phyloP scores from a whole-genome alignment of 1,140 invertebrate genomes.

The Bombus turneri region DNA sequence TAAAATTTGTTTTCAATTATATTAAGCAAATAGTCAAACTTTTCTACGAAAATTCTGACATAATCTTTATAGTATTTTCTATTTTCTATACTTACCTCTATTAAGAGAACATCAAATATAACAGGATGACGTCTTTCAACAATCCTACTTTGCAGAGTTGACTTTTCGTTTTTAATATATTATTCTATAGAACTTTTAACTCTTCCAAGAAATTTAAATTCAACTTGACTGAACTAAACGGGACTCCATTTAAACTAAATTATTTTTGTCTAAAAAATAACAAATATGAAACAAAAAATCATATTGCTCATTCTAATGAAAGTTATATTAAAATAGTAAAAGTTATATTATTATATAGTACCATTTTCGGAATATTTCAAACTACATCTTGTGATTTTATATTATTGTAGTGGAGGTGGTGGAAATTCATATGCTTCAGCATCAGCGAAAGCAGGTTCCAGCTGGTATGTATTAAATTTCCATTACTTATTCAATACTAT shows the following conservation, averaged over 20 bases:
- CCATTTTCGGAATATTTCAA: not conserved
- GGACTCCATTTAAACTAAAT: not conserved
- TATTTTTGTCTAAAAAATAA: not conserved
- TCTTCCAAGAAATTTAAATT: not conserved
- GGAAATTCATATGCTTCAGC: slow-evolving; percentile 62
- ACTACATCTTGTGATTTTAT: not conserved
- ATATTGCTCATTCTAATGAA: not conserved
- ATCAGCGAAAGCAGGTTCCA: slow-evolving; percentile 55
- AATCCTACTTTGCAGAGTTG: not conserved
- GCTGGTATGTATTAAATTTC: slow-evolving; percentile 50
- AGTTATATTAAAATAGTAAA: not conserved
- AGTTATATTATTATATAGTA: not conserved
- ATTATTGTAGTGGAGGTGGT: slow-evolving; percentile 33
- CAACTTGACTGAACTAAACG: not conserved
- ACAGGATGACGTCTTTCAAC: not conserved
- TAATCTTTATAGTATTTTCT: not conserved
- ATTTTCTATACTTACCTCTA: not conserved
- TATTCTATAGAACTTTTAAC: not conserved
- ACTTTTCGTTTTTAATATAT: not conserved
- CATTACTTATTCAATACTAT: not conserved
- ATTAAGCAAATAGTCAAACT: not conserved
- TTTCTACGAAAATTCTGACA: not conserved
- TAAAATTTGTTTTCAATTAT: not conserved
- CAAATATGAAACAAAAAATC: not conserved
- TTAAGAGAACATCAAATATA: not conserved